Conservation (phyloP, 2,888 invertebrate genomes). For the Strigamia transsilvanica region DNA sequence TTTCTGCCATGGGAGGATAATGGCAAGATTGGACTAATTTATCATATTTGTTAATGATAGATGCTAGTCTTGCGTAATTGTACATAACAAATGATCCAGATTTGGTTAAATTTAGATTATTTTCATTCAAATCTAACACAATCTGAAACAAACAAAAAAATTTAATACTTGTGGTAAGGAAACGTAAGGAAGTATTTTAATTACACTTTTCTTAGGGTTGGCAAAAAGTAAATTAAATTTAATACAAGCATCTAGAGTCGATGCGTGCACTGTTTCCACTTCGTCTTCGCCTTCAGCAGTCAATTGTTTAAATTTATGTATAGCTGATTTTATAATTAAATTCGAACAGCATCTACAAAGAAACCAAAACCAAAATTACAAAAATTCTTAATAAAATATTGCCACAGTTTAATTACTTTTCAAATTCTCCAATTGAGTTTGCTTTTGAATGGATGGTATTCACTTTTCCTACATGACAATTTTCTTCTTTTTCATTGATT, state of each 20-base stretch:
- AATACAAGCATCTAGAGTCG: slow-evolving; percentile 4
- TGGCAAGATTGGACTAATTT: neutral
- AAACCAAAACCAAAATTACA: neutral
- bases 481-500: neutral
- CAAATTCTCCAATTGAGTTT: neutral
- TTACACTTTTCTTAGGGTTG: neutral
- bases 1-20: neutral
- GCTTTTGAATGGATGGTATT: neutral
- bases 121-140: neutral
- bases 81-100: slow-evolving; percentile 33
- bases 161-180: neutral
- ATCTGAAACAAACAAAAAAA: neutral
- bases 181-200: neutral
- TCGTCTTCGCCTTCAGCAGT: slow-evolving; percentile 5
- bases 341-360: neutral
- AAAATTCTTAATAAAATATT: neutral
- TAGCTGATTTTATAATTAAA: neutral
- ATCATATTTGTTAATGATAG: neutral
- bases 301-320: neutral
- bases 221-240: slow-evolving; percentile 9
- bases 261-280: neutral
- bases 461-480: neutral
- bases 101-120: slow-evolving; percentile 14
- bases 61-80: slow-evolving; percentile 27
- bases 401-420: neutral